Evolutionary conservation across 2,888 invertebrate genomes (phyloP), one percentile per base, ranked within the genome.

Genomic region (Temnothorax unifasciatus): DNA sequence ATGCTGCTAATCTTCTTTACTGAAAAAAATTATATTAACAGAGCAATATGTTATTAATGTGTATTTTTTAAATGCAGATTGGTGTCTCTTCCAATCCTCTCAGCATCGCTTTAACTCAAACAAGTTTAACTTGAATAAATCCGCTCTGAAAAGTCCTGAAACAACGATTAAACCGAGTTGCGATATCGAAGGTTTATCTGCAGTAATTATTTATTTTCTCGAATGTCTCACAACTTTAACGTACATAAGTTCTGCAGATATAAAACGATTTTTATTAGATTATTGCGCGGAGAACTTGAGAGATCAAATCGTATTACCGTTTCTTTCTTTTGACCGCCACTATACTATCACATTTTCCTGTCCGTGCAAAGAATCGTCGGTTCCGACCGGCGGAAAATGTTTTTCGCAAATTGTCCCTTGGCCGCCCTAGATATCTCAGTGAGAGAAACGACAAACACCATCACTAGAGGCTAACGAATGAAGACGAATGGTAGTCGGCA

Each of bases 401-500:
- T 41, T 29, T 29, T 50, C 59, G 25, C 38, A 29, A 74, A 82
- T 25, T 47, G 38, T 57, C 29, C 11, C 44, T 59, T 11, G 11
- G 9, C 15, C 15, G 29, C 4, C 21, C 52, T 29, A 15, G 9
- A 4, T 52, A 68, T 52, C 25, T 21, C 25, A 15, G 6, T n/a
- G 13, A n/a, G 9, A 61, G 13, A 69, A 69, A 44, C 41, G 38
- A 64, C 77, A 29, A 59, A 50, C 50, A 18, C 38, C 52, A 57
- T 71, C 76, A 25, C 54, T 11, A 9, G 66, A 59, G 63, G 71
- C 59, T 61, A 79, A 73, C 64, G 84, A 91, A 91, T 87, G 87
- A 91, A 89, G 90, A 91, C 84, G 81, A 85, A 90, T 88, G 87
- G 83, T 84, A 85, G 83, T 75, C 83, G 87, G 82, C 74, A 54